phyloP scores from a whole-genome alignment of 2,113 vertebrate genomes.

The Gorsachius goisagi region DNA sequence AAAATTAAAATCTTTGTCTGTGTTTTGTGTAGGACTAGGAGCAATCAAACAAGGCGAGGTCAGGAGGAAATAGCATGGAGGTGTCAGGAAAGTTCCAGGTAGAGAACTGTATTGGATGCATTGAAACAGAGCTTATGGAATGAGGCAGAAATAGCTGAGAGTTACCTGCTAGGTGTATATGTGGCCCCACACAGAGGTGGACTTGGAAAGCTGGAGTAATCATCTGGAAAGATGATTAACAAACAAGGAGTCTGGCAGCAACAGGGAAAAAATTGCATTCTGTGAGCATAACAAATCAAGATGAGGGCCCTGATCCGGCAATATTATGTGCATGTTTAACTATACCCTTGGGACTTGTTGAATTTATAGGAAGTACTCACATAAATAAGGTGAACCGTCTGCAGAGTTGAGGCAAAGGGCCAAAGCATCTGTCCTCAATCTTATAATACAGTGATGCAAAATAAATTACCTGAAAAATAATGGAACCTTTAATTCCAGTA shows the following conservation, averaged over 20 bases:
- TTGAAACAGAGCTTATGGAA: not conserved
- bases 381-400: slow-evolving; percentile 55
- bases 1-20: not conserved
- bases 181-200: not conserved
- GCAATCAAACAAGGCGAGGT: not conserved
- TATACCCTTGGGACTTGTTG: slow-evolving; percentile 3
- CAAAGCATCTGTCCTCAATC: slow-evolving; percentile 68
- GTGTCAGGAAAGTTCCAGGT: not conserved
- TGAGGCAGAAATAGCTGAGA: not conserved
- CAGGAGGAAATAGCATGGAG: not conserved
- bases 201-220: not conserved
- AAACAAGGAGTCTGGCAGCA: not conserved
- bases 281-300: not conserved
- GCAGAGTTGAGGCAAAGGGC: slow-evolving; percentile 47
- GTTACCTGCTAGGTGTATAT: not conserved
- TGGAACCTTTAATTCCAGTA: slow-evolving; percentile 59
- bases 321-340: slow-evolving; percentile 33
- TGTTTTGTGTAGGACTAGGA: not conserved
- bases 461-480: slow-evolving; percentile 67
- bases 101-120: not conserved
- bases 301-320: not conserved
- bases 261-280: not conserved
- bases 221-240: slow-evolving; percentile 33
- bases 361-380: slow-evolving; percentile 37
- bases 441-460: slow-evolving; percentile 57